Evolutionary conservation across 2,888 invertebrate genomes (phyloP), one percentile per base, ranked within the genome.

Genomic region (Syritta pipiens): DNA sequence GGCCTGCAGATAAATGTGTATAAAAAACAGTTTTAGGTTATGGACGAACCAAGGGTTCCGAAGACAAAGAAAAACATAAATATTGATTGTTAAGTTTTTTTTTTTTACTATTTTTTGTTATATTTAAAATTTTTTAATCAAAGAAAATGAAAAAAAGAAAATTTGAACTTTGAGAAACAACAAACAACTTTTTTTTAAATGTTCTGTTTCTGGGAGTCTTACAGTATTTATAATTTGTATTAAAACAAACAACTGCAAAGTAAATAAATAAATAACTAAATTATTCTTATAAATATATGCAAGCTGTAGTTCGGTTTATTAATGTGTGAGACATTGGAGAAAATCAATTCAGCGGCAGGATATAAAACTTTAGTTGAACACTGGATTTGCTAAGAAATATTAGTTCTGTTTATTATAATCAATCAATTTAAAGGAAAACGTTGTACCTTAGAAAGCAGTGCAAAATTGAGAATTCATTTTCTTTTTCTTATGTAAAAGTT

Each of bases 191-290:
- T n/a, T n/a, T n/a, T n/a, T n/a, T n/a, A 12, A 35, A 35, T 37
- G 48, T 26, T 62, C 22, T 48, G 37, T 62, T 48, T n/a, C n/a
- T 62, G 37, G 48, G 19, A 37, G 37, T n/a, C n/a, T 48, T 48
- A 26, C 28, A 62, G 37, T 48, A 48, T 48, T 62, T 49, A 62
- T 62, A 40, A 40, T 62, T 49, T 49, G 26, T 49, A 28, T 37
- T 48, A 48, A 26, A 24, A 37, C 35, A 48, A 37, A 26, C n/a
- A 24, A 17, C 0, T 3, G 1, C 14, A 57, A 40, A 17, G 1
- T n/a, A 14, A 55, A 46, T 12, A 3, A 5, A 28, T 7, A 9
- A 5, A 35, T 1, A 1, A 9, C 10, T 35, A 1, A 10, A 10
- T 35, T 5, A 10, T 35, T 2, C 4, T 35, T 35, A 4, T 1